Base-by-base conservation (phyloP, 2,888 invertebrate genomes). In the Rambutsinella grinnellia region DNA sequence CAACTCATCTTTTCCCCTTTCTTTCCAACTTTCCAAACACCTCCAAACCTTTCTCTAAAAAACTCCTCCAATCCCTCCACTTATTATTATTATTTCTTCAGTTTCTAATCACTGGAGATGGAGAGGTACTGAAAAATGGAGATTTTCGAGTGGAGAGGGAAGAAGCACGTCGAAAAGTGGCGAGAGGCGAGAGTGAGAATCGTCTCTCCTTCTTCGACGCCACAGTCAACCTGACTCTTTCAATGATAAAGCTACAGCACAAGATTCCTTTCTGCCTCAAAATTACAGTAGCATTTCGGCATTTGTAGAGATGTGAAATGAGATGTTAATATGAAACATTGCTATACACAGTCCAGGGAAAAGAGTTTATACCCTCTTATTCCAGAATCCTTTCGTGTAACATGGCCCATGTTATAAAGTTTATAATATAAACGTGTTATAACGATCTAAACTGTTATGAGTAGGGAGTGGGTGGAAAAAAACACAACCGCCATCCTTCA, bases 141-240 rank as follows among this genome's bases (percentile, higher is more conserved):
- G 57, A 46, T 36, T 67, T 56, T 44, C 44, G 56, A 24, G 56
- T 51, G 15, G 15, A 19, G 53, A 24, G 53, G 27, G 46, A 49
- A 56, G 58, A 62, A 74, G 75, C 82, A 82, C 82, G 82, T 82
- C 80, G 72, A 80, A 75, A 78, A 79, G 69, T 78, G 69, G 77
- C 70, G 75, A 79, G 80, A 80, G 79, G 69, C 75, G 74, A 75
- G 61, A 79, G 71, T 75, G 79, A 78, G 71, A 69, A 79, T 82
- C 77, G 76, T 71, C 79, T 80, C 80, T 79, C 80, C 80, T 80
- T 77, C 76, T 65, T 71, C 76, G 80, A 79, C 79, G 79, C 80
- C 79, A 77, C 78, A 81, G 71, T 76, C 75, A 78, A 80, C 79
- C 82, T 82, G 79, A 71, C 74, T 61, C 62, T 63, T 67, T 47